A percentile compares a stretch with the other conserved stretches of the same genome.
phyloP scores from a whole-genome alignment of 2,113 vertebrate species.

The Dicaeum eximium region DNA sequence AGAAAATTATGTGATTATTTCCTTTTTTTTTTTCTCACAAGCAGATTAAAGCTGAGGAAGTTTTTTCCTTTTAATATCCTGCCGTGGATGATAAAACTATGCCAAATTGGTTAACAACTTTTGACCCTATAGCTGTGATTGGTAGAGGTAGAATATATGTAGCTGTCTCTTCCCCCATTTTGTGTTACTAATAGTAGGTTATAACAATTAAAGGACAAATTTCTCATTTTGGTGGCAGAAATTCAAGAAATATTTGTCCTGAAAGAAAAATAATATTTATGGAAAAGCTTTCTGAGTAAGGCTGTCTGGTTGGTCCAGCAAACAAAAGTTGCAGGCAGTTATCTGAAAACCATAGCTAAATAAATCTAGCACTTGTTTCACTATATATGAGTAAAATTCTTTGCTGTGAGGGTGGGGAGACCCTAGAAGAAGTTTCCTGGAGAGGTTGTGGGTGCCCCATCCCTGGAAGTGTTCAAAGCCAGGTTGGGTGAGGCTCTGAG shows the following conservation, averaged over 20 bases:
- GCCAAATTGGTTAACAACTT: background rate
- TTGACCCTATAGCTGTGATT: background rate
- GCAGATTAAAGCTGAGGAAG: background rate
- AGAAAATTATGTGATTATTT: background rate
- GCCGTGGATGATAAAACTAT: background rate
- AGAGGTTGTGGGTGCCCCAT: background rate
- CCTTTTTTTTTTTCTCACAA: background rate
- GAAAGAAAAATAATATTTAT: background rate
- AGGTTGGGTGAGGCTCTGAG: background rate
- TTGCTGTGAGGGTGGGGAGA: background rate
- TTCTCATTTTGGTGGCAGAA: background rate
- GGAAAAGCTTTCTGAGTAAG: background rate
- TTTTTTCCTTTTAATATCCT: background rate
- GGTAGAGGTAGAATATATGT: background rate
- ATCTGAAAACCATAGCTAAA: background rate
- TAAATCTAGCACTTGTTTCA: slow-evolving; percentile 8
- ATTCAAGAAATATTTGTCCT: background rate
- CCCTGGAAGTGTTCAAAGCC: background rate
- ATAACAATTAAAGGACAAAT: background rate
- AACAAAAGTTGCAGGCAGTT: background rate
- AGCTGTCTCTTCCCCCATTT: background rate
- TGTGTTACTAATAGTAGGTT: background rate
- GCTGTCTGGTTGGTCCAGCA: background rate
- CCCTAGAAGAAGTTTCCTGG: background rate
- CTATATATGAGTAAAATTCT: background rate